phyloP scores from a whole-genome alignment of 1,140 invertebrate species.

The Bombus superbus region DNA sequence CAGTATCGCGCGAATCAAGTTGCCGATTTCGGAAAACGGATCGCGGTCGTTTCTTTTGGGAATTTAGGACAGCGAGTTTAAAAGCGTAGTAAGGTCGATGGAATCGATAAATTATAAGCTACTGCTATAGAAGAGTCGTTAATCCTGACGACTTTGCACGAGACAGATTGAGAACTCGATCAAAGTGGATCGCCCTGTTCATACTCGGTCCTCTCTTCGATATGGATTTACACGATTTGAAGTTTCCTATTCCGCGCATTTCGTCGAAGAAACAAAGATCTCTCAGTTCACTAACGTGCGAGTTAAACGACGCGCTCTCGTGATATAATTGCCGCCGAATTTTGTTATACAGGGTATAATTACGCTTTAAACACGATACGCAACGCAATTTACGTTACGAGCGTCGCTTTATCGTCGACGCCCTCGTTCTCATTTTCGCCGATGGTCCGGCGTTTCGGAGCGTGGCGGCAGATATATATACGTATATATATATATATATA shows the following conservation, averaged over 20 bases:
- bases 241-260: accelerated
- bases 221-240: background rate
- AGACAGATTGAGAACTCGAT: background rate
- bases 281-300: too few species aligned
- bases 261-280: too few species aligned
- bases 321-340: too few species aligned
- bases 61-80: background rate
- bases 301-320: too few species aligned
- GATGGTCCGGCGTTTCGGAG: background rate
- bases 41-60: background rate
- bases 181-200: background rate
- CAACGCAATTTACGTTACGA: background rate
- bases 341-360: background rate
- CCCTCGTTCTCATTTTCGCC: background rate
- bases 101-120: background rate
- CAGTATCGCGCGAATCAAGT: background rate
- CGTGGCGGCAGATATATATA: background rate
- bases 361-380: background rate
- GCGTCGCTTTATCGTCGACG: background rate
- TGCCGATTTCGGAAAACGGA: background rate
- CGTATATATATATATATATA: too few species aligned
- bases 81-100: background rate
- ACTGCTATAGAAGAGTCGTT: background rate
- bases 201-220: background rate
- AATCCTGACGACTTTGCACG: too few species aligned